Evolutionary conservation across 2,888 invertebrate species (phyloP).

Genomic region (Agriotes lineatus): DNA sequence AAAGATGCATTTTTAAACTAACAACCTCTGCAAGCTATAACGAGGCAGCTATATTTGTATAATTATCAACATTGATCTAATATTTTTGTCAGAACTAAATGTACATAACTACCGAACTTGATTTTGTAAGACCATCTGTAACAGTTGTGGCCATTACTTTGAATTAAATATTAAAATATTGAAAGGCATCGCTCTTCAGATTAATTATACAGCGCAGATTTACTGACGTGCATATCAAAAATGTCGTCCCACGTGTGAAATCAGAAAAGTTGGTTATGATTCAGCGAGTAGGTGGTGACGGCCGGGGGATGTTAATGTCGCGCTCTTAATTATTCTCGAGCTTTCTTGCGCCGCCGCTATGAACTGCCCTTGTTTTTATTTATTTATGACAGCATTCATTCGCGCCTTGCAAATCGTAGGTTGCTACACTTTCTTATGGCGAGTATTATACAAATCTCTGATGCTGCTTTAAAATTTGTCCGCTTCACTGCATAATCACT

Average conservation of each 20-base stretch:
- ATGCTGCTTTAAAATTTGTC: not conserved
- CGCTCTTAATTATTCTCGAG: slow-evolving; percentile 42
- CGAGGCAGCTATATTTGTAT: no score
- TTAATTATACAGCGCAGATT: slow-evolving; percentile 10
- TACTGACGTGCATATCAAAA: slow-evolving; percentile 16
- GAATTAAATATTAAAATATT: slow-evolving; percentile 22
- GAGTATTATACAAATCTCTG: not conserved
- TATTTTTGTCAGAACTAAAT: no score
- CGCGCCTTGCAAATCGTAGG: slow-evolving; percentile 29
- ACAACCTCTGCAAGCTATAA: no score
- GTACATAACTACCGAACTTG: no score
- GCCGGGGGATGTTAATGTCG: slow-evolving; percentile 45
- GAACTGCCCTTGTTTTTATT: slow-evolving; percentile 21
- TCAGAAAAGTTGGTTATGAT: slow-evolving; percentile 42
- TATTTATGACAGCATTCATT: slow-evolving; percentile 28
- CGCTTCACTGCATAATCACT: no score
- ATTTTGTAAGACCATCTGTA: no score
- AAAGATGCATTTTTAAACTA: no score
- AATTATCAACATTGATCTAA: no score
- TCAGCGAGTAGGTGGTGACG: slow-evolving; percentile 38
- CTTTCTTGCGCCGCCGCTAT: slow-evolving; percentile 36
- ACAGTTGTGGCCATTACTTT: slow-evolving; percentile 12
- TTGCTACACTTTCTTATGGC: not conserved
- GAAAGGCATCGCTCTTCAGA: slow-evolving; percentile 4
- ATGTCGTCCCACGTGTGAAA: slow-evolving; percentile 30